Evolutionary conservation across 1,140 invertebrate genomes (phyloP).

Genomic region (Platorchestia sp.): DNA sequence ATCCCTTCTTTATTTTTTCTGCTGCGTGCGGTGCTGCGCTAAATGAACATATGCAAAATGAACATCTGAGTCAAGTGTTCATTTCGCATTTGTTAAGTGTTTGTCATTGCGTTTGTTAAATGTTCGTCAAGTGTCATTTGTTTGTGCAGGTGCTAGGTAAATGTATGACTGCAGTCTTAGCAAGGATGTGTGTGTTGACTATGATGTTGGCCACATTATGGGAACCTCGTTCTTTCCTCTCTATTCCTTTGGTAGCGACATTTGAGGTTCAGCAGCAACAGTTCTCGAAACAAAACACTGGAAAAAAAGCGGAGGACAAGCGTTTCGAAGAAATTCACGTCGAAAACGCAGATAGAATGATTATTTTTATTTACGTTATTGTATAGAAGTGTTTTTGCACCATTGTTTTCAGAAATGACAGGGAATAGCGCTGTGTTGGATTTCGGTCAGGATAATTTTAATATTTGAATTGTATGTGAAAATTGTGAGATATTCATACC

Average conservation of each 20-base stretch:
- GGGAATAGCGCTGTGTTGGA: too few species aligned
- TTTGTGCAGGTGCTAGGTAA: background rate
- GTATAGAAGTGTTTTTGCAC: too few species aligned
- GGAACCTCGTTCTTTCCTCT: too few species aligned
- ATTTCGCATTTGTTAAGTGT: too few species aligned
- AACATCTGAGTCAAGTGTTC: background rate
- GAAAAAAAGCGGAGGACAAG: background rate
- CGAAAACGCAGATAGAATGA: background rate
- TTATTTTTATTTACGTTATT: background rate
- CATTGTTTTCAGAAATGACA: too few species aligned
- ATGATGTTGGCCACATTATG: too few species aligned
- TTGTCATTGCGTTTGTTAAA: too few species aligned
- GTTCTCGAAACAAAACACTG: background rate
- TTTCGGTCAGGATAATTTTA: too few species aligned
- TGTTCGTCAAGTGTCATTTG: too few species aligned
- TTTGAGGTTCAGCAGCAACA: background rate
- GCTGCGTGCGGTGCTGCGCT: background rate
- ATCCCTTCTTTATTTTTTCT: too few species aligned
- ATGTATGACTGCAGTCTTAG: background rate
- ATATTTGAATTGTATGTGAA: too few species aligned
- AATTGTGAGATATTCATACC: too few species aligned
- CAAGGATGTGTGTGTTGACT: background rate
- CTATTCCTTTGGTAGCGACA: background rate
- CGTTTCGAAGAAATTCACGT: background rate
- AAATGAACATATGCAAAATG: background rate